Evolutionary conservation across 1,140 invertebrate genomes (phyloP).

Genomic region (Zophobas morio): DNA sequence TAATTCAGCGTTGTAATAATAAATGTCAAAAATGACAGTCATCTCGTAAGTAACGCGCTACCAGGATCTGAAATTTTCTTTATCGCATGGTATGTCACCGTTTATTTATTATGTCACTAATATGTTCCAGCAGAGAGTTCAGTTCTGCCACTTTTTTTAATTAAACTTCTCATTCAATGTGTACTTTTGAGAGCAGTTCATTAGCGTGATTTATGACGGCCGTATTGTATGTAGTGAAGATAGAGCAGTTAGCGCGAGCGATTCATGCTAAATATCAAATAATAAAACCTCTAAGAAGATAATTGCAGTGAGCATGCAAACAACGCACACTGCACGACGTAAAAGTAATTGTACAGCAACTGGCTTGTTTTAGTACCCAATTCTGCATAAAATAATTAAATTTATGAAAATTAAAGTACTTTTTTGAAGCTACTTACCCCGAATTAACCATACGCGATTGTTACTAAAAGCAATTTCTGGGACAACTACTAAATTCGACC

Average conservation of each 20-base stretch:
- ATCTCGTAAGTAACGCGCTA: no score
- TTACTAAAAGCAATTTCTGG: slow-evolving; percentile 7
- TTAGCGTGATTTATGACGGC: slow-evolving; percentile 28
- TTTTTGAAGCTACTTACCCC: background rate
- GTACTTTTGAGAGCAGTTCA: slow-evolving; percentile 33
- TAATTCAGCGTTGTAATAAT: no score
- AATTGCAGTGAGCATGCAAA: slow-evolving; percentile 30
- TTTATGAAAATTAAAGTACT: slow-evolving; percentile 12
- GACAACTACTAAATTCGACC: background rate
- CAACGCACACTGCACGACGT: slow-evolving; percentile 13
- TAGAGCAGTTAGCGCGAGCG: slow-evolving; percentile 20
- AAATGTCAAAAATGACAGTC: no score
- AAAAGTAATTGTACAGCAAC: background rate
- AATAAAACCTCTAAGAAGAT: slow-evolving; percentile 38
- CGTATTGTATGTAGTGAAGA: slow-evolving; percentile 8
- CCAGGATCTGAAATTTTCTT: background rate
- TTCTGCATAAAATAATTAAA: slow-evolving; percentile 3
- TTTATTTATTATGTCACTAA: background rate
- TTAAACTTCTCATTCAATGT: slow-evolving; percentile 17
- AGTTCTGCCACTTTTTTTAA: slow-evolving; percentile 6
- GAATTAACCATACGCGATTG: slow-evolving; percentile 4
- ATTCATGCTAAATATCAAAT: slow-evolving; percentile 40
- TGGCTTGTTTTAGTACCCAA: background rate
- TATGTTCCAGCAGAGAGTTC: background rate
- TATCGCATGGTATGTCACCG: background rate